phyloP scores from a whole-genome alignment of 1,140 invertebrate species.

The Hylyphantes graminicola region DNA sequence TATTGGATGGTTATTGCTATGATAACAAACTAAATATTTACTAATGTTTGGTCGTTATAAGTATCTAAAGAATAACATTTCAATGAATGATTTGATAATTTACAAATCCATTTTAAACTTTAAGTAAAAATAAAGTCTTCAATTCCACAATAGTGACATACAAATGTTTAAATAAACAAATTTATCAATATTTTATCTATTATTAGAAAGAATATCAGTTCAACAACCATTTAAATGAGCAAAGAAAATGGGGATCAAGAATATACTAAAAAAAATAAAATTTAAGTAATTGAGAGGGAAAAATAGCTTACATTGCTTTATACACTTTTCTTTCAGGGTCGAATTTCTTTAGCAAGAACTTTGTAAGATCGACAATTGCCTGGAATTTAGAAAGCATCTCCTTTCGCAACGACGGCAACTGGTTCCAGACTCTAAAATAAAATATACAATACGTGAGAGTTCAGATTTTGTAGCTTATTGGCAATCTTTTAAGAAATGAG shows the following conservation, averaged over 20 bases:
- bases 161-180: neutral
- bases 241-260: neutral
- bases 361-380: conserved; percentile 57
- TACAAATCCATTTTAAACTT: too few species aligned
- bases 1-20: too few species aligned
- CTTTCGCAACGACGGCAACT: conserved; percentile 72
- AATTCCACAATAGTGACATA: neutral
- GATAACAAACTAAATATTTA: too few species aligned
- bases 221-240: neutral
- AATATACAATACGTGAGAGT: neutral
- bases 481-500: too few species aligned
- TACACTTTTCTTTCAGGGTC: conserved; percentile 71
- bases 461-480: neutral
- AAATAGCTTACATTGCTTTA: conserved; percentile 69
- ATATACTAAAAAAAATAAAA: neutral
- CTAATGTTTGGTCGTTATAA: too few species aligned
- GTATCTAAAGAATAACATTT: too few species aligned
- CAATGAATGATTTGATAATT: too few species aligned
- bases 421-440: conserved; percentile 71
- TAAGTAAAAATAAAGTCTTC: too few species aligned
- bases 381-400: conserved; percentile 61
- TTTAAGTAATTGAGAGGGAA: neutral
- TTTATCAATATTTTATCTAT: neutral
- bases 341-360: conserved; percentile 65
- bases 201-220: neutral